Evolutionary conservation across 2,797 vertebrate genomes (phyloP), one percentile per base, ranked within the genome.

Genomic region (Moxostoma hubbsi): DNA sequence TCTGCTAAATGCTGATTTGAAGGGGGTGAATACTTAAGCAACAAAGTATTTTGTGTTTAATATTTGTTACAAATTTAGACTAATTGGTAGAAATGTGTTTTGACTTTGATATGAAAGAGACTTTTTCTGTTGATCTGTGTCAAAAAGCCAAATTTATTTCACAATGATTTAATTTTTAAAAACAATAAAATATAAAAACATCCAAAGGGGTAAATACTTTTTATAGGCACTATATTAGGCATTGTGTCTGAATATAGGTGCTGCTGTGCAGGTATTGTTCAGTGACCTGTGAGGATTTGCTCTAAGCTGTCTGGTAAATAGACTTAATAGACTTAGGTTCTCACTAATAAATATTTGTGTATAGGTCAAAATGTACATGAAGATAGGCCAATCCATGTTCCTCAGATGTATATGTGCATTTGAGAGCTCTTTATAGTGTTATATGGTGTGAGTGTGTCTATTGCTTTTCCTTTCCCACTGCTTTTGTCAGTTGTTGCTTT

Each of bases 161-260:
- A 36, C 4, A 4, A 36, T 36, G 4, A 36, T 3, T 36, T 24
- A 24, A 24, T 24, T 24, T 24, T 24, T 36, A 36, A 36, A 36
- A 36, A 36, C 36, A 36, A 36, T 36, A 36, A 36, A 36, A 36
- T 36, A 36, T 36, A 61, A 51, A 51, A 36, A 36, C 3, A 36
- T 36, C 36, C 36, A 36, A 36, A 4, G 36, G 36, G 36, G 36
- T 36, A 36, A 36, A 36, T 36, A 36, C 36, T 36, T 36, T 36
- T 36, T 36, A 36, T 36, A 4, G 36, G 8, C 50, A 69, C 68
- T 92, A 92, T 83, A 86, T 88, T 88, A 88, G 83, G 85, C 85
- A 89, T 86, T 85, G 78, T 88, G 70, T 47, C 61, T 75, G 65
- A 64, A 53, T 49, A 65, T 75, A 65, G 69, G 24, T 71, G 77